phyloP scores from a whole-genome alignment of 2,797 vertebrate genomes.

The Hyperoplus lanceolatus region DNA sequence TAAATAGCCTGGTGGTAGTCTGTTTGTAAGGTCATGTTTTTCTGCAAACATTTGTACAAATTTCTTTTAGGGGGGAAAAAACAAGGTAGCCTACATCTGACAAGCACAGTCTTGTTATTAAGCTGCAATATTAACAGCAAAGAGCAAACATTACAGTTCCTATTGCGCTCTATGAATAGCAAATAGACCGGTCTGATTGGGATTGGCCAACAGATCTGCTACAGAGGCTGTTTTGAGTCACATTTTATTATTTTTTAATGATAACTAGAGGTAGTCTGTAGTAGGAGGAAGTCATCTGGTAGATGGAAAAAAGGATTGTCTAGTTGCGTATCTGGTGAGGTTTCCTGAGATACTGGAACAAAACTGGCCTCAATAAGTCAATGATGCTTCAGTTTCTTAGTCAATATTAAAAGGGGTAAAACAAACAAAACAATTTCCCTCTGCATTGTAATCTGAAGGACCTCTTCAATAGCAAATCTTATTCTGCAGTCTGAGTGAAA shows the following conservation, averaged over 20 bases:
- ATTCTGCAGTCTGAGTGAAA: neutral
- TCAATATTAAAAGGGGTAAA: neutral
- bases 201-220: constrained; percentile 35
- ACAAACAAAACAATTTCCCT: neutral
- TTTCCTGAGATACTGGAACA: neutral
- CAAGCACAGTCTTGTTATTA: neutral
- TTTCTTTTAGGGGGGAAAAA: too few relatives aligned
- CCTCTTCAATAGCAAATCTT: neutral
- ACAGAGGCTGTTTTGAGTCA: neutral
- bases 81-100: too few relatives aligned
- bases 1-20: neutral
- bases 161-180: constrained; percentile 53
- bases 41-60: neutral
- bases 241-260: neutral
- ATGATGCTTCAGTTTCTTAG: neutral
- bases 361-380: neutral
- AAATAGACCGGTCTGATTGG: constrained; percentile 32
- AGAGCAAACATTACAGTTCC: constrained; percentile 36
- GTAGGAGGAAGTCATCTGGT: neutral
- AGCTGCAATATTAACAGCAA: constrained; percentile 13
- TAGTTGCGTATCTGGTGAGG: too few relatives aligned
- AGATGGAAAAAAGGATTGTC: neutral
- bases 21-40: neutral
- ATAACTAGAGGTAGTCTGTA: neutral
- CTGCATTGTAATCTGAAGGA: constrained; percentile 9